Conservation (phyloP, 2,797 vertebrate genomes). For the Sandelia bainsii region DNA sequence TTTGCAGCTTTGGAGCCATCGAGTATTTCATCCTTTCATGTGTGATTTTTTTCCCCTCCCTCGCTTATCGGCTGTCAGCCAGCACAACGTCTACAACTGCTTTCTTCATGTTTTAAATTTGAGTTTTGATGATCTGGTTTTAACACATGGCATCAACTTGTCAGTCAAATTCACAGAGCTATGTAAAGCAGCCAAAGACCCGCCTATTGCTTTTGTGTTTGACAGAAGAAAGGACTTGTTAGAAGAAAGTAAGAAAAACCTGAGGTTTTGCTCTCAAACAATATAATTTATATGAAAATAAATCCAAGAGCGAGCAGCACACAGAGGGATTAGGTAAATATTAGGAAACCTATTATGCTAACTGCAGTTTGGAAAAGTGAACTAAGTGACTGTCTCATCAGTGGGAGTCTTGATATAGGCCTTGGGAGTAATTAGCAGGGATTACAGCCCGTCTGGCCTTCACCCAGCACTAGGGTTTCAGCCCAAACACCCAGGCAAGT, state of each 20-base stretch:
- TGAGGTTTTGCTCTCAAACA: constrained; percentile 55
- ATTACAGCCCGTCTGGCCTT: constrained; percentile 79
- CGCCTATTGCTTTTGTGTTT: constrained; percentile 36
- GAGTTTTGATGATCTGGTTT: constrained; percentile 58
- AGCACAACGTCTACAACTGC: constrained; percentile 56
- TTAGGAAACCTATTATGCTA: constrained; percentile 71
- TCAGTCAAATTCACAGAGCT: constrained; percentile 57
- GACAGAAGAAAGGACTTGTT: constrained; percentile 27
- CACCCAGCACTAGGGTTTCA: constrained; percentile 71
- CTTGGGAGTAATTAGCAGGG: constrained; percentile 83
- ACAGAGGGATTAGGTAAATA: constrained; percentile 69
- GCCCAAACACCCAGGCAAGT: constrained; percentile 76
- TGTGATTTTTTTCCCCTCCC: constrained; percentile 12
- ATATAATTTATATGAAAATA: constrained; percentile 67
- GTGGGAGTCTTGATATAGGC: constrained; percentile 73
- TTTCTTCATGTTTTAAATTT: constrained; percentile 59
- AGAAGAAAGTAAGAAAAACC: constrained; percentile 19
- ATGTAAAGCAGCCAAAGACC: constrained; percentile 51
- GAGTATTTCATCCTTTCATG: constrained; percentile 59
- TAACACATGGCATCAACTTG: constrained; percentile 59
- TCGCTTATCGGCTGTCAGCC: constrained; percentile 32
- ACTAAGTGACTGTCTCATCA: constrained; percentile 67
- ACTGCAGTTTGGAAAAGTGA: constrained; percentile 71
- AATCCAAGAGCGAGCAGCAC: constrained; percentile 44
- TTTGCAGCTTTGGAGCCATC: constrained; percentile 62